These are phyloP conservation scores for Asbolus verrucosus DNA, from an alignment of 1,140 invertebrate genomes.

Conservation along the genomic window DNA sequence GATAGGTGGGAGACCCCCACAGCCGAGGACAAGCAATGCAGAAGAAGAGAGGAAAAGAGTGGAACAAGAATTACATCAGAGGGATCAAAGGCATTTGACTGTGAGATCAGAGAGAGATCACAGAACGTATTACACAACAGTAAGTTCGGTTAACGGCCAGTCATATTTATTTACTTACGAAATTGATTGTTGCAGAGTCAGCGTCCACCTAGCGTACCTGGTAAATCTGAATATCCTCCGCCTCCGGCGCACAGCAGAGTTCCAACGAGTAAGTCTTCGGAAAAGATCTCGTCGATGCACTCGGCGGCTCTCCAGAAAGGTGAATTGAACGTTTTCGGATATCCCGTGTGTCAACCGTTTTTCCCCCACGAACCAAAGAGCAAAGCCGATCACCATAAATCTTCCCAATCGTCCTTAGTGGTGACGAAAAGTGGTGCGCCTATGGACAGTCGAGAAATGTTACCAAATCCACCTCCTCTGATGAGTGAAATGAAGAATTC, in stretches of 20 bases:
- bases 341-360: conserved; percentile 73
- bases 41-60: conserved; percentile 57
- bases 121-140: conserved; percentile 38
- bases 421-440: conserved; percentile 63
- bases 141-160: conserved; percentile 43
- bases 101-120: conserved; percentile 45
- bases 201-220: conserved; percentile 67
- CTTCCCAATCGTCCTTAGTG: conserved; percentile 61
- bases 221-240: conserved; percentile 70
- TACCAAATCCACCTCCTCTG: conserved; percentile 72
- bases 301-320: conserved; percentile 74
- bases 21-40: conserved; percentile 61
- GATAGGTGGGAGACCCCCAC: conserved; percentile 65
- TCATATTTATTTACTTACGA: conserved; percentile 37
- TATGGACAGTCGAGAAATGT: conserved; percentile 66
- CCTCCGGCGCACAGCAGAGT: conserved; percentile 71
- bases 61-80: conserved; percentile 58
- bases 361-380: conserved; percentile 68
- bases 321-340: conserved; percentile 80
- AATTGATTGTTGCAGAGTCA: conserved; percentile 56
- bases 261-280: conserved; percentile 65
- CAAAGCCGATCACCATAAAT: conserved; percentile 66
- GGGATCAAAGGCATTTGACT: conserved; percentile 52
- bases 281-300: conserved; percentile 70
- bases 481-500: conserved; percentile 78